Percentiles rank a stretch among this genome's conserved stretches.
Evolutionary conservation across 2,113 vertebrate species (phyloP).

Genomic region (Gopherus flavomarginatus): DNA sequence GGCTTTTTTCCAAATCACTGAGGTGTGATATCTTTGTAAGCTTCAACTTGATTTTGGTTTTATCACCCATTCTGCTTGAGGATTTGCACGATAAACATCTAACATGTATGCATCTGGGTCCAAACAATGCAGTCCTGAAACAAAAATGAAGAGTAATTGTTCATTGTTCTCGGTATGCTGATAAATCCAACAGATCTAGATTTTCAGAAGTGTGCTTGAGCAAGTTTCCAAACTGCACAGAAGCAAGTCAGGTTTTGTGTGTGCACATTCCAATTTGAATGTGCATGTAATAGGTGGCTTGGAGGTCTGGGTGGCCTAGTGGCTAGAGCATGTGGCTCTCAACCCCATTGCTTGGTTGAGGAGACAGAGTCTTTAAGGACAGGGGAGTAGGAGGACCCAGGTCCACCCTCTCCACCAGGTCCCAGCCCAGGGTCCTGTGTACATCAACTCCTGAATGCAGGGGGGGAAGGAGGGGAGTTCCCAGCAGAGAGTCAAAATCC

Average conservation of each 20-base stretch:
- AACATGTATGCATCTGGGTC: slow-evolving; percentile 89
- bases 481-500: neutral
- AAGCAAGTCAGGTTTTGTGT: neutral
- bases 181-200: neutral
- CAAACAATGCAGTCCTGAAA: slow-evolving; percentile 91
- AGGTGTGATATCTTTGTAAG: neutral
- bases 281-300: neutral
- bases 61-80: slow-evolving; percentile 94
- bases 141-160: neutral
- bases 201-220: neutral
- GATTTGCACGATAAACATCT: slow-evolving; percentile 91
- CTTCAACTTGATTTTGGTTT: slow-evolving; percentile 85
- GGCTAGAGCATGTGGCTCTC: too few relatives aligned
- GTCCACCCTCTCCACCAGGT: too few relatives aligned
- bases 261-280: neutral
- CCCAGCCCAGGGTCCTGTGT: neutral
- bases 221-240: accelerated
- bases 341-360: neutral
- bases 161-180: neutral
- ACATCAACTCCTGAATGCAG: neutral
- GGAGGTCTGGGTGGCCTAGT: neutral
- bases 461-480: accelerated
- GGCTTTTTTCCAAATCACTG: neutral
- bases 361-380: neutral
- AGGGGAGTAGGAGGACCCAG: neutral